phyloP scores from a whole-genome alignment of 2,888 invertebrate genomes.

The Lasiommata megera region DNA sequence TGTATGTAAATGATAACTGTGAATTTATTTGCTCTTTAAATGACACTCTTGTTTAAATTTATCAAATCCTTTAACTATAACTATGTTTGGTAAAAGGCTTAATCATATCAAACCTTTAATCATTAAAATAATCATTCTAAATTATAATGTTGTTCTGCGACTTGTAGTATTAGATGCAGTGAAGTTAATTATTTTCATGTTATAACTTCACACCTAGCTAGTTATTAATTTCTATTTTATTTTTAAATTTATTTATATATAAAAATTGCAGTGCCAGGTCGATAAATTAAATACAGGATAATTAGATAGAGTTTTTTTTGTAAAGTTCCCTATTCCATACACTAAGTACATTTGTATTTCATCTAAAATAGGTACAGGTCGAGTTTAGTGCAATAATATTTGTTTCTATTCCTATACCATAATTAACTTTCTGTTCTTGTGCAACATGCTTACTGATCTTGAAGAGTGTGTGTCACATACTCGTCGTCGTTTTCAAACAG shows the following conservation, averaged over 20 bases:
- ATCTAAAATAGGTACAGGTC: background rate
- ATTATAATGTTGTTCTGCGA: slow-evolving; percentile 35
- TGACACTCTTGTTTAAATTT: slow-evolving; percentile 22
- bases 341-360: background rate
- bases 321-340: background rate
- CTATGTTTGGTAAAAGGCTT: slow-evolving; percentile 29
- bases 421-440: too few species aligned
- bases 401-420: too few species aligned
- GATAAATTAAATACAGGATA: background rate
- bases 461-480: too few species aligned
- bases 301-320: background rate
- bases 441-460: too few species aligned
- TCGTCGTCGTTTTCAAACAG: too few species aligned
- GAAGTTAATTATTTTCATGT: slow-evolving; percentile 34
- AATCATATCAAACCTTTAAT: slow-evolving; percentile 44
- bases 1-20: slow-evolving; percentile 3
- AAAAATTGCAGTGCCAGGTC: background rate
- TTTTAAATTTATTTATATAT: background rate
- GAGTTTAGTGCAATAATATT: slow-evolving; percentile 31
- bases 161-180: slow-evolving; percentile 35
- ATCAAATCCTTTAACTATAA: slow-evolving; percentile 30
- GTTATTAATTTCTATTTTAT: background rate
- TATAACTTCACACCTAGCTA: slow-evolving; percentile 31
- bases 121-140: slow-evolving; percentile 38
- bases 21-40: slow-evolving; percentile 17